Base-by-base conservation (phyloP, 2,797 vertebrate species). In the Atherinosoma microstoma region DNA sequence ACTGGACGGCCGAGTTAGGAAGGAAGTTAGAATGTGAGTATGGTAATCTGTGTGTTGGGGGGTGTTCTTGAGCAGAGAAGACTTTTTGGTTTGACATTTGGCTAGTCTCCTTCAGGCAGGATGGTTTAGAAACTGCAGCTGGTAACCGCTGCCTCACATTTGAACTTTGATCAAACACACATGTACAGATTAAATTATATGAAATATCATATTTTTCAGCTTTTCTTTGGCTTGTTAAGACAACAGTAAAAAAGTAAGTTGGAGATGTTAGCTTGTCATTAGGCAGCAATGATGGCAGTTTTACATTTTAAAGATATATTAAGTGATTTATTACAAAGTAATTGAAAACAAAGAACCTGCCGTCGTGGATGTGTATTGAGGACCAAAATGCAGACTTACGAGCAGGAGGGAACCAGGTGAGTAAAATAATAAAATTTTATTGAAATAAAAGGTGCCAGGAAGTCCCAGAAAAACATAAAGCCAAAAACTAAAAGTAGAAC, bases 91-190 rank as follows among this genome's bases (percentile, higher is more conserved):
- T 51, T 77, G 81, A 86, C 78, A 78, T 67, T 81, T 64, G 64
- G 79, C 54, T 4, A 73, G 62, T 65, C 79, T 54, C 73, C 83
- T 84, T 85, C 63, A 89, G 73, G 65, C 49, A 75, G 64, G 69
- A 79, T 63, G 24, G 63, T 83, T 85, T 83, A 32, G 70, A 74
- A 64, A 16, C 65, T 86, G 74, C 83, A 86, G 70, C 86, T 63
- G 76, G 65, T 64, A 24, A 47, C 54, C 77, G 73, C 73, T 75
- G 78, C 75, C 54, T 65, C 60, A 79, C 65, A 68, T 67, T 54
- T 81, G 59, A 83, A 69, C 66, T 78, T 64, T 20, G 32, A 38
- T 65, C 67, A 72, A 60, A 70, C 73, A 47, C 58, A 73, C 36
- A 72, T 51, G 34, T 58, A 63, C 47, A 20, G 58, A 15, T 79